phyloP scores from a whole-genome alignment of 2,888 invertebrate genomes.

The Parthenolecanium corni region DNA sequence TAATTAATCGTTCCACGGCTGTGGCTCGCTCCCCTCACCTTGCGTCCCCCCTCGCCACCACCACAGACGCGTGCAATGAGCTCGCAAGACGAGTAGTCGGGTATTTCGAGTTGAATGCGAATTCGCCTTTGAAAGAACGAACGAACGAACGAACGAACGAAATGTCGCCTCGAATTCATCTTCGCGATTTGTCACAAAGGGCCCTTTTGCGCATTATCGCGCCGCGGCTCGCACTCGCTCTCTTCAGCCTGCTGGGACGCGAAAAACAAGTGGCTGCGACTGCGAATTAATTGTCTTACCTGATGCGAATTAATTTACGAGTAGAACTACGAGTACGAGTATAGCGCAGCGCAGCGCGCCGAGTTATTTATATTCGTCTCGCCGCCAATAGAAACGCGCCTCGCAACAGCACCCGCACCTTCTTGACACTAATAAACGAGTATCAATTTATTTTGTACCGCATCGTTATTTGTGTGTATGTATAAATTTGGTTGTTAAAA shows the following conservation, averaged over 20 bases:
- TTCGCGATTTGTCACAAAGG: constrained; percentile 13
- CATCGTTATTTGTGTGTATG: no score
- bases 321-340: no score
- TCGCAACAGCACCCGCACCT: neutral
- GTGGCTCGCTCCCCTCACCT: no score
- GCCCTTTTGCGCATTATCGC: constrained; percentile 10
- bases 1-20: no score
- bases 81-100: neutral
- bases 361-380: constrained; percentile 19
- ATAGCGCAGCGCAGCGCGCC: no score
- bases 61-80: no score
- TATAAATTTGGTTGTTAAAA: no score
- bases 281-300: constrained; percentile 27
- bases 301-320: constrained; percentile 21
- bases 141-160: no score
- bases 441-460: constrained; percentile 1
- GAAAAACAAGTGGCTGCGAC: constrained; percentile 11
- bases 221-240: neutral
- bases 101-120: constrained; percentile 7
- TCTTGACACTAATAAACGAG: constrained; percentile 12
- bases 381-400: constrained; percentile 2
- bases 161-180: constrained; percentile 13
- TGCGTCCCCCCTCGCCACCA: no score
- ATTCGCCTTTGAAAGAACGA: neutral
- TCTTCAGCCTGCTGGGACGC: neutral